Evolutionary conservation across 2,113 vertebrate species (phyloP).

Genomic region (Tragelaphus imberbis): DNA sequence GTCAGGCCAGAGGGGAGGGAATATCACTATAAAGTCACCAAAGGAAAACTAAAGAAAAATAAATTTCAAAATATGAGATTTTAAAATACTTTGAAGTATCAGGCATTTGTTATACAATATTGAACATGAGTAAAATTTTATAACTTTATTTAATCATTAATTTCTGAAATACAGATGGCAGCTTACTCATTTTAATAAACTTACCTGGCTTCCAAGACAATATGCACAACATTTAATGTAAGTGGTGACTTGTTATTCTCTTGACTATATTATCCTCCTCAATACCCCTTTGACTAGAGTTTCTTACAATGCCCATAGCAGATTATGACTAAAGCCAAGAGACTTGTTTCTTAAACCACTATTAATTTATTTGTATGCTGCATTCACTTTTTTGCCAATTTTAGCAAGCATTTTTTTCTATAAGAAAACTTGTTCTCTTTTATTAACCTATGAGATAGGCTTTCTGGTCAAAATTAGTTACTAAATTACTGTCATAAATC

Average conservation of each 20-base stretch:
- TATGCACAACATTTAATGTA: neutral
- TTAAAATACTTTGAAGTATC: neutral
- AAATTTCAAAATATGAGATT: neutral
- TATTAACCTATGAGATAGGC: neutral
- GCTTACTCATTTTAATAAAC: neutral
- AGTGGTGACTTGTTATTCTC: neutral
- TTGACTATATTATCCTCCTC: neutral
- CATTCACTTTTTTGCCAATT: slow-evolving; percentile 2
- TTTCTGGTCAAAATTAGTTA: neutral
- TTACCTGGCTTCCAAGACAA: neutral
- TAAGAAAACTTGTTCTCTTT: neutral
- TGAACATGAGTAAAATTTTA: neutral
- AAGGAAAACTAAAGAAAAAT: neutral
- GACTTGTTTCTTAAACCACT: slow-evolving; percentile 24
- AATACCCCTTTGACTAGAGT: neutral
- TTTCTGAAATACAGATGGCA: neutral
- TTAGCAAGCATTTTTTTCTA: neutral
- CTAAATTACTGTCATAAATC: neutral
- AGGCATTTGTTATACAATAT: neutral
- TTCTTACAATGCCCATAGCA: neutral
- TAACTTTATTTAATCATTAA: neutral
- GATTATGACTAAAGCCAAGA: neutral
- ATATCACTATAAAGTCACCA: neutral
- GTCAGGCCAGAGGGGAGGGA: neutral
- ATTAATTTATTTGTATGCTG: neutral